Evolutionary conservation across 2,888 invertebrate genomes (phyloP).

Genomic region (Lissonota sp.): DNA sequence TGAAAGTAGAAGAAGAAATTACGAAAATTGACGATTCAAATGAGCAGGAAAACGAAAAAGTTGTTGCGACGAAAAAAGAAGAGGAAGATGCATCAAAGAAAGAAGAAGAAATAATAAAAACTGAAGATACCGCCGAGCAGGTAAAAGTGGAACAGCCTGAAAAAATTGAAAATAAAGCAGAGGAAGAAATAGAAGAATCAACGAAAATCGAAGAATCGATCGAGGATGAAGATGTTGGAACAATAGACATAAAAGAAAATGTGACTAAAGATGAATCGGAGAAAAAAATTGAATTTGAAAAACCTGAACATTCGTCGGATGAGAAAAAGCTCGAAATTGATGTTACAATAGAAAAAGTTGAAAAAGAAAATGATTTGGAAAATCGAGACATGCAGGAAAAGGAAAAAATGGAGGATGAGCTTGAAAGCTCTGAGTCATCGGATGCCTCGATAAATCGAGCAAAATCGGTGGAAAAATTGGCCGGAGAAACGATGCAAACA

Average conservation of each 20-base stretch:
- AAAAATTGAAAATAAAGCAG: conserved; percentile 29
- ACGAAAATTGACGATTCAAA: conserved; percentile 12
- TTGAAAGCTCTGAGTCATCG: not conserved
- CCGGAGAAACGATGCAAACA: not conserved
- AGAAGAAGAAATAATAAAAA: conserved; percentile 12
- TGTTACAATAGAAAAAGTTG: not conserved
- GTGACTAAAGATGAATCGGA: too few species aligned
- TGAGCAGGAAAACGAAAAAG: conserved; percentile 6
- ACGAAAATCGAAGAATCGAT: not conserved
- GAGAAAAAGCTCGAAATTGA: conserved; percentile 18
- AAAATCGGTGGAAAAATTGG: not conserved
- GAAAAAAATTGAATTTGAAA: too few species aligned
- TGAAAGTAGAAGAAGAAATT: conserved; percentile 1
- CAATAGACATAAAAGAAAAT: too few species aligned
- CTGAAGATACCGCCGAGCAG: not conserved
- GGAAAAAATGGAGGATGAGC: conserved; percentile 4
- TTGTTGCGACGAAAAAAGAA: conserved; percentile 39
- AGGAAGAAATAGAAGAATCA: not conserved
- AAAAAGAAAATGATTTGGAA: not conserved
- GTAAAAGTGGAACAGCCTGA: not conserved
- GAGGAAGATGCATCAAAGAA: conserved; percentile 6
- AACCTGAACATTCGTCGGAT: not conserved
- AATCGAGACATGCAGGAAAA: not conserved
- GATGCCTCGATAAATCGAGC: not conserved
- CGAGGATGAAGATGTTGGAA: too few species aligned